Conservation (phyloP, 2,113 vertebrate genomes). For the Camelus bactrianus region DNA sequence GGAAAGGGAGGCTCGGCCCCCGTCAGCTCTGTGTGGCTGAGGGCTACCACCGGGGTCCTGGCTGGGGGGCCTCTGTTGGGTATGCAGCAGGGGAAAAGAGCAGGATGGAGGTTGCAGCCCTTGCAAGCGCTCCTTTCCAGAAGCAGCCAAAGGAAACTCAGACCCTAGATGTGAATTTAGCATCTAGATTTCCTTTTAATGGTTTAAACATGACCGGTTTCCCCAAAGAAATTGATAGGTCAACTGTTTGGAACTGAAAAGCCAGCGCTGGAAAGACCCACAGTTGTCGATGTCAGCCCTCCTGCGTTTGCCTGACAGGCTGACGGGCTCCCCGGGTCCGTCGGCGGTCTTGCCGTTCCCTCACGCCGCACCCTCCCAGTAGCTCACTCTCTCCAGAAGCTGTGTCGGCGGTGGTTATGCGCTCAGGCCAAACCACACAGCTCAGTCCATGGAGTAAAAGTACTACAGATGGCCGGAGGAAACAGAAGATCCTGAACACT, state of each 20-base stretch:
- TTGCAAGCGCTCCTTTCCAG: neutral
- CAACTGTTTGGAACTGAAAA: neutral
- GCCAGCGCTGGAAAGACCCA: neutral
- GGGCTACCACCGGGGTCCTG: fast-evolving
- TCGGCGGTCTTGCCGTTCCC: fast-evolving
- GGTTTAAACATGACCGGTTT: neutral
- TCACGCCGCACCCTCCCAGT: fast-evolving
- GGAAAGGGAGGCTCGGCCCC: neutral
- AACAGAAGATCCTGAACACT: neutral
- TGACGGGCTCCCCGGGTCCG: fast-evolving
- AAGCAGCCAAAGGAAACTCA: neutral
- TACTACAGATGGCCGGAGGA: neutral
- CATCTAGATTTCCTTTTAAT: neutral
- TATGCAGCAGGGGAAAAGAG: neutral
- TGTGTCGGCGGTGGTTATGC: fast-evolving
- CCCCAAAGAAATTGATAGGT: neutral
- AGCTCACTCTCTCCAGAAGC: neutral
- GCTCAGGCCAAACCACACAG: neutral
- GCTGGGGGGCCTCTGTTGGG: fast-evolving
- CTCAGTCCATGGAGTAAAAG: too few species aligned
- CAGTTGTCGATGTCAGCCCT: neutral
- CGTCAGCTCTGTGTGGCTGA: fast-evolving
- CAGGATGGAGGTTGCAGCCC: too few species aligned
- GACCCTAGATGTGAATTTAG: neutral
- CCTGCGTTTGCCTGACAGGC: neutral